Evolutionary conservation across 2,113 vertebrate species (phyloP).

Genomic region (Cryptomyrus ogoouensis): DNA sequence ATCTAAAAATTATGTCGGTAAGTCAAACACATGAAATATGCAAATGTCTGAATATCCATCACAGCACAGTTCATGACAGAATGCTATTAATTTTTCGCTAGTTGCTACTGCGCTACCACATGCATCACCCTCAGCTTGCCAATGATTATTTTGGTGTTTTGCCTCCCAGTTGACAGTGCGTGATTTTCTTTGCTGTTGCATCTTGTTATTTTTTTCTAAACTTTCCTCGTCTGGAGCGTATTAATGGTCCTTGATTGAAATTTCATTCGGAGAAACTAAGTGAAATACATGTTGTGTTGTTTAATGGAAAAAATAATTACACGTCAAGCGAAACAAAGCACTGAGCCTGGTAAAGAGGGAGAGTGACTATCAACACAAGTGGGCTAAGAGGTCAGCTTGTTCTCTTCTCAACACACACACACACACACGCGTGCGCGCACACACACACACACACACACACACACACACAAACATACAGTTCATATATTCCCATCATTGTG

Average conservation of each 20-base stretch:
- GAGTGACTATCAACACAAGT: constrained; percentile 68
- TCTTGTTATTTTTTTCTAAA: constrained; percentile 66
- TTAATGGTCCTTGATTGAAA: constrained; percentile 72
- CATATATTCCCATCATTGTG: too few relatives aligned
- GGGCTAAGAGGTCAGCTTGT: constrained; percentile 63
- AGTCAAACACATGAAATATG: constrained; percentile 65
- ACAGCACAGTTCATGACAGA: constrained; percentile 65
- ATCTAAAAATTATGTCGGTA: constrained; percentile 52
- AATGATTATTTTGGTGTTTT: constrained; percentile 66
- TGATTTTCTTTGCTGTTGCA: constrained; percentile 66
- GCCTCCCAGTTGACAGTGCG: constrained; percentile 63
- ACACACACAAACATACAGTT: constrained; percentile 32
- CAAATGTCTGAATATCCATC: constrained; percentile 70
- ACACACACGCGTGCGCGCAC: constrained; percentile 42
- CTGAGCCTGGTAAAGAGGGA: constrained; percentile 64
- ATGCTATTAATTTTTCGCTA: constrained; percentile 67
- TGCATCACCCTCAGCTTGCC: constrained; percentile 64
- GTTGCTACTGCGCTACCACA: constrained; percentile 69
- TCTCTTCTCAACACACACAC: constrained; percentile 44
- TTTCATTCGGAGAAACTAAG: constrained; percentile 66
- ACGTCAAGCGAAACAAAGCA: constrained; percentile 74
- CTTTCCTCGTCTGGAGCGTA: constrained; percentile 61
- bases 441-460: constrained; percentile 36
- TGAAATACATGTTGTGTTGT: constrained; percentile 69
- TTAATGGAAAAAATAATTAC: constrained; percentile 81